Evolutionary conservation across 2,797 vertebrate genomes (phyloP).

Genomic region (Hyperoplus lanceolatus): DNA sequence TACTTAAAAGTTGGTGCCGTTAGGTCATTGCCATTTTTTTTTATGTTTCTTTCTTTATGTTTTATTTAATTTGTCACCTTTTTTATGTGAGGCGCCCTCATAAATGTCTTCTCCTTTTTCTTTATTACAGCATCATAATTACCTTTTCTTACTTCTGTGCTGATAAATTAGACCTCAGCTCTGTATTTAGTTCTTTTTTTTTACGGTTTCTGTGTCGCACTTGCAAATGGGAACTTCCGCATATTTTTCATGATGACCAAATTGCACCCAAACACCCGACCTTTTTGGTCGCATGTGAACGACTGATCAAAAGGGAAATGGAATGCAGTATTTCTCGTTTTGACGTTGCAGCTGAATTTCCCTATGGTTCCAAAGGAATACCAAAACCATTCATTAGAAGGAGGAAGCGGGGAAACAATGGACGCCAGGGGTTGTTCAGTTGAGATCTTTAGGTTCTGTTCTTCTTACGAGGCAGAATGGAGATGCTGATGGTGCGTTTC

Average conservation of each 20-base stretch:
- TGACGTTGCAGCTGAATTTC: conserved; percentile 22
- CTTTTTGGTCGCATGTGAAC: conserved; percentile 33
- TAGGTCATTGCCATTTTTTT: conserved; percentile 33
- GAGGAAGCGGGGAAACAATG: conserved; percentile 10
- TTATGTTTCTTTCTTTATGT: no score
- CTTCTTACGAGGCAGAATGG: conserved; percentile 80
- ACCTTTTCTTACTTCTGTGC: neutral
- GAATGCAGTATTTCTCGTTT: conserved; percentile 1
- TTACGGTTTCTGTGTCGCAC: neutral
- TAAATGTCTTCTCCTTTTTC: conserved; percentile 24
- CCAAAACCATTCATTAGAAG: conserved; percentile 11
- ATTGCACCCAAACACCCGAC: conserved; percentile 20
- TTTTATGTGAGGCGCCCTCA: conserved; percentile 18
- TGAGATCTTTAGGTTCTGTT: neutral
- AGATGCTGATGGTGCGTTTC: conserved; percentile 79
- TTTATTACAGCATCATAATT: neutral
- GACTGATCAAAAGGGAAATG: conserved; percentile 17
- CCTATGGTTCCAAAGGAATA: conserved; percentile 23
- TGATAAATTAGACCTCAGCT: neutral
- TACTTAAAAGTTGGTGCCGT: conserved; percentile 28
- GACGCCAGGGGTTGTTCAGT: neutral
- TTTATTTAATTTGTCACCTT: conserved; percentile 40
- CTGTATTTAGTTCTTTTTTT: neutral
- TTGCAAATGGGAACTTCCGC: conserved; percentile 7
- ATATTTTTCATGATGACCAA: neutral